A percentile compares a stretch with the other conserved stretches of the same genome.
Conservation (phyloP, 2,113 vertebrate genomes). For the Fulmarus glacialis region DNA sequence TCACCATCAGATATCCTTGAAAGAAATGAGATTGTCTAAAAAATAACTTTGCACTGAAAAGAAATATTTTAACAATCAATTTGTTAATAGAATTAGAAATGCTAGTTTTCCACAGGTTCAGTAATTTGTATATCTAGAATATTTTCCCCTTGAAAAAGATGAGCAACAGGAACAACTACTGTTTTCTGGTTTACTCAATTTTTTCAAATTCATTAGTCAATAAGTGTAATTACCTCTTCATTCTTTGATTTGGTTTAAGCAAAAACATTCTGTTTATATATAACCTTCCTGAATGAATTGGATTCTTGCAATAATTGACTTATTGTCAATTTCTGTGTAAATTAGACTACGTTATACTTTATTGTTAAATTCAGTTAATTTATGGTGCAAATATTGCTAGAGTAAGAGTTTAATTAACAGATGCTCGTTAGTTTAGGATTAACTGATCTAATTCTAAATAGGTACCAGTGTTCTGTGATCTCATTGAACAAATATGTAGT, state of each 20-base stretch:
- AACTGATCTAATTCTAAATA: neutral
- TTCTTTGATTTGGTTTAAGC: neutral
- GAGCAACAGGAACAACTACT: neutral
- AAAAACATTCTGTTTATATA: neutral
- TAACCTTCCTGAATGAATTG: neutral
- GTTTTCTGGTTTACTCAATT: neutral
- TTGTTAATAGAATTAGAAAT: neutral
- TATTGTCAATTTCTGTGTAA: neutral
- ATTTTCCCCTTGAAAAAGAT: neutral
- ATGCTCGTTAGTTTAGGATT: neutral
- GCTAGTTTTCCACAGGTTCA: neutral
- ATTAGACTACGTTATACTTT: neutral
- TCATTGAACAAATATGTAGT: neutral
- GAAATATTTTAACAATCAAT: neutral
- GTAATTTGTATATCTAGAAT: neutral
- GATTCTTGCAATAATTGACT: neutral
- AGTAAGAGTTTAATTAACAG: neutral
- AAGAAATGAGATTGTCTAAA: constrained; percentile 1
- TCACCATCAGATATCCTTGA: constrained; percentile 1
- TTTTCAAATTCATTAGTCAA: neutral
- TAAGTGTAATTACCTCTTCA: neutral
- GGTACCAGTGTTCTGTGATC: neutral
- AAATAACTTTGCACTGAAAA: neutral
- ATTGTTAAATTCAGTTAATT: neutral
- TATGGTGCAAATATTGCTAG: neutral